Percentiles rank a stretch among this genome's conserved stretches.
These are phyloP conservation scores for Chloroclysta siterata DNA, from an alignment of 2,888 invertebrate genomes.

Conservation along the genomic window DNA sequence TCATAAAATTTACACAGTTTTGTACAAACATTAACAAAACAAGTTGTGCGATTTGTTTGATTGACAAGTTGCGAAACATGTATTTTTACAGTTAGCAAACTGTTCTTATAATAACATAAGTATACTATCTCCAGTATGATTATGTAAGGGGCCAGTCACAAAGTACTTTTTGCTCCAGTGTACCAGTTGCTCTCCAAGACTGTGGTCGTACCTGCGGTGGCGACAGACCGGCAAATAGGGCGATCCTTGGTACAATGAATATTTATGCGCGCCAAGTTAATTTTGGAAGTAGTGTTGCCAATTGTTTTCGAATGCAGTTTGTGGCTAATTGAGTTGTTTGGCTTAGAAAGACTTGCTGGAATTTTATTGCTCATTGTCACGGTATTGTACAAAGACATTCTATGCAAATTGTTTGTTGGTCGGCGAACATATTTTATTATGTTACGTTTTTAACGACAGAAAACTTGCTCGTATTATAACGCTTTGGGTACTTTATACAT, in stretches of 20 bases:
- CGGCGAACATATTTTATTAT: conserved; percentile 9
- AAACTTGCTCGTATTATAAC: background rate
- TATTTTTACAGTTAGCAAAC: no score
- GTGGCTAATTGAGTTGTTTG: conserved; percentile 40
- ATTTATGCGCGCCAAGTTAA: conserved; percentile 67
- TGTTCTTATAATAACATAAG: no score
- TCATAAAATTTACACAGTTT: no score
- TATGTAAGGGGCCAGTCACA: no score
- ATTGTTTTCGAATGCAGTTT: conserved; percentile 44
- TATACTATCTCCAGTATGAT: no score
- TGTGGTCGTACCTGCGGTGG: conserved; percentile 53
- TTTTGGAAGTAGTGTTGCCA: conserved; percentile 58
- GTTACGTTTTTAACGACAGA: background rate
- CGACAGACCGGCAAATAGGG: conserved; percentile 76
- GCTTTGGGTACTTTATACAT: background rate
- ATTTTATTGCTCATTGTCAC: conserved; percentile 30
- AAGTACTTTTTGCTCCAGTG: background rate
- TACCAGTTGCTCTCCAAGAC: conserved; percentile 11
- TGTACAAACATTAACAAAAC: no score
- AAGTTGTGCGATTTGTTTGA: no score
- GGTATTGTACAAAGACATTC: conserved; percentile 20
- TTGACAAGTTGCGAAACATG: no score
- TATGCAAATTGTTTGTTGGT: conserved; percentile 20
- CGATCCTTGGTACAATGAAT: conserved; percentile 70
- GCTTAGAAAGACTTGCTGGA: conserved; percentile 24